These are phyloP conservation scores for Drosophila arizonae DNA, from an alignment of 1,140 invertebrate genomes.

Conservation along the genomic window DNA sequence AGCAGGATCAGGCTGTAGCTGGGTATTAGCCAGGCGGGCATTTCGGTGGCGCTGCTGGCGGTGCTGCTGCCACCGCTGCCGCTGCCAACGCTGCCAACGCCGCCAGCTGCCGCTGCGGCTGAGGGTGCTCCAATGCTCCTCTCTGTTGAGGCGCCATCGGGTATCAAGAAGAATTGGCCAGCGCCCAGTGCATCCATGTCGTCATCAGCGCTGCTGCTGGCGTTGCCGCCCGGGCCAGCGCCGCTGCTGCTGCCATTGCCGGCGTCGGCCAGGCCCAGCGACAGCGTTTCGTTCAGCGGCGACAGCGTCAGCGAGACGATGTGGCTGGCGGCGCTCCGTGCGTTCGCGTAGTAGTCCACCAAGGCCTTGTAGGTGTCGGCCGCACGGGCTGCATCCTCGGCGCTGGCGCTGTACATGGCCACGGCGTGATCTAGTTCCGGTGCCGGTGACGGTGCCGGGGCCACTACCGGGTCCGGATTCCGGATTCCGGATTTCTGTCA, in stretches of 20 bases:
- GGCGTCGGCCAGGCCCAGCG: neutral
- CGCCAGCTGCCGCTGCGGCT: neutral
- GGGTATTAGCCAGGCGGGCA: slow-evolving; percentile 84
- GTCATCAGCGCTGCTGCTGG: slow-evolving; percentile 14
- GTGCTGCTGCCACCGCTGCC: slow-evolving; percentile 64
- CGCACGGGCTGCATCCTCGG: slow-evolving; percentile 23
- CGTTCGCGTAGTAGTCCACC: slow-evolving; percentile 63
- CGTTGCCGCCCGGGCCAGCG: neutral
- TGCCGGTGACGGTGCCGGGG: neutral
- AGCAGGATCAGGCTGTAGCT: slow-evolving; percentile 91
- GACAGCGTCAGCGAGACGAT: slow-evolving; percentile 56
- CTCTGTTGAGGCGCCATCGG: slow-evolving; percentile 16
- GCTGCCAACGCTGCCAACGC: neutral
- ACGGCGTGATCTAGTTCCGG: neutral
- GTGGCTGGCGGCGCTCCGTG: slow-evolving; percentile 53
- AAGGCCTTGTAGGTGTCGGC: slow-evolving; percentile 47
- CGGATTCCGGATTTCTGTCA: neutral
- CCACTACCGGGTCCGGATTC: neutral
- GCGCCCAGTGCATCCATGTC: slow-evolving; percentile 9
- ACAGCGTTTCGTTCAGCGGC: slow-evolving; percentile 36
- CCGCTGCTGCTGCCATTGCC: neutral
- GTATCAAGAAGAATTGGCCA: slow-evolving; percentile 22
- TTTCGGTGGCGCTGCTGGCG: slow-evolving; percentile 40
- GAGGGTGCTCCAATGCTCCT: neutral
- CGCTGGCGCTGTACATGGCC: slow-evolving; percentile 19